phyloP scores from a whole-genome alignment of 1,140 invertebrate genomes.

The Bombus waltoni region DNA sequence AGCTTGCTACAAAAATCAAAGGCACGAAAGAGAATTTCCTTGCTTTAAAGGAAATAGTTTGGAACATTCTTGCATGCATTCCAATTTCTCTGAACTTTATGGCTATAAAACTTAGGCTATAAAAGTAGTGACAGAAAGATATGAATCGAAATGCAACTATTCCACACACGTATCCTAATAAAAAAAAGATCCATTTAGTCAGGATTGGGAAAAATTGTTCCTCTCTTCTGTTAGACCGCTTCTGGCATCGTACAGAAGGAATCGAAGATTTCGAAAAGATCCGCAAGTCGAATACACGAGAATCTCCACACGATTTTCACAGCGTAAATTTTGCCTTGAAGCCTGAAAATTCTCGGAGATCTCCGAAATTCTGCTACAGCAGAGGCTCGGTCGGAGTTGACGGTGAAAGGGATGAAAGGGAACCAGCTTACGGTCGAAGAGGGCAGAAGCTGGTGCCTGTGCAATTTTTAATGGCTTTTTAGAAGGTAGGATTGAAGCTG shows the following conservation, averaged over 20 bases:
- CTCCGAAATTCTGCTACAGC: not conserved
- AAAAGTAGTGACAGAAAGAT: no score
- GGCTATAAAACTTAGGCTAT: no score
- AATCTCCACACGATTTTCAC: not conserved
- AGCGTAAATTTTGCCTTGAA: not conserved
- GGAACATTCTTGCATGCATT: no score
- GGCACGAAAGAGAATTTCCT: no score
- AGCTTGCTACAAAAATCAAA: no score
- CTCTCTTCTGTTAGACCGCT: no score
- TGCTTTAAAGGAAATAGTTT: no score
- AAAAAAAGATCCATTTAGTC: no score
- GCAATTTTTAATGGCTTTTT: conserved; percentile 65
- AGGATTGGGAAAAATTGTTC: no score
- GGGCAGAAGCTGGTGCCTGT: conserved; percentile 24
- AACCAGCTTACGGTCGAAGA: not conserved
- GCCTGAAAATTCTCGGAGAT: not conserved
- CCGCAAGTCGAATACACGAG: not conserved
- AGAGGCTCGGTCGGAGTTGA: not conserved
- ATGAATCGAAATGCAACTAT: no score
- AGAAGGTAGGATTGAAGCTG: conserved; percentile 51
- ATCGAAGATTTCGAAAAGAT: not conserved
- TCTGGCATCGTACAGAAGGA: not conserved
- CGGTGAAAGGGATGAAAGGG: conserved; percentile 45
- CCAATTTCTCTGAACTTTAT: no score
- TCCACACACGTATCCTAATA: no score